Conservation (phyloP, 1,140 invertebrate species). For the Sinella curviseta region DNA sequence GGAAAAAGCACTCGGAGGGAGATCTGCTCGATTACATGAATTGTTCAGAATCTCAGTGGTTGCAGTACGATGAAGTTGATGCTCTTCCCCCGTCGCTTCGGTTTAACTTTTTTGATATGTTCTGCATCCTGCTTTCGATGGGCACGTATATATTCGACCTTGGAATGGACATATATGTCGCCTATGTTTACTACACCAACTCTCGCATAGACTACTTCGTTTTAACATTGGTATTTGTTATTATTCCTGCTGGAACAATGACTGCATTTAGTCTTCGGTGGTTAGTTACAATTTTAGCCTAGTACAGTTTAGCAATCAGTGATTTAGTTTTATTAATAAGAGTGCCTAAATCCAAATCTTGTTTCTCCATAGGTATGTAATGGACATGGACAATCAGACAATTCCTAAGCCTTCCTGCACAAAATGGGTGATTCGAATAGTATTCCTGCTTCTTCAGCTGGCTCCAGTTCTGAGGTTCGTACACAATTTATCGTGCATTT, state of each 20-base stretch:
- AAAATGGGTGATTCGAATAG: slow-evolving; percentile 60
- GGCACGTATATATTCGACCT: slow-evolving; percentile 66
- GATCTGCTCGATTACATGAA: slow-evolving; percentile 40
- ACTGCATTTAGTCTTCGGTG: slow-evolving; percentile 66
- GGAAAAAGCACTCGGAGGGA: slow-evolving; percentile 46
- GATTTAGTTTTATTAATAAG: neutral
- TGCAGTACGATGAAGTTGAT: slow-evolving; percentile 44
- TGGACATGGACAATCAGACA: slow-evolving; percentile 57
- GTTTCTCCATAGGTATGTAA: slow-evolving; percentile 55
- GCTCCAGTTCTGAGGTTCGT: slow-evolving; percentile 65
- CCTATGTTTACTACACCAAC: slow-evolving; percentile 62
- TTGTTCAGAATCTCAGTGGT: slow-evolving; percentile 27
- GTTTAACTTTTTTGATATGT: slow-evolving; percentile 46
- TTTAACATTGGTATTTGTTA: slow-evolving; percentile 64
- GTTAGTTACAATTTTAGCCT: slow-evolving; percentile 58
- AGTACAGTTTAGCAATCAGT: neutral
- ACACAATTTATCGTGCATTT: no score
- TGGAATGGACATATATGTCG: slow-evolving; percentile 65
- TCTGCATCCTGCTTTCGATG: slow-evolving; percentile 44
- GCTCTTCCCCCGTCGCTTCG: slow-evolving; percentile 42
- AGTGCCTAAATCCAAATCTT: neutral
- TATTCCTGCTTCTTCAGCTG: slow-evolving; percentile 65
- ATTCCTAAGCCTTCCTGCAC: slow-evolving; percentile 53
- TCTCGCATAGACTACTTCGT: slow-evolving; percentile 60
- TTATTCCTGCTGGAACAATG: slow-evolving; percentile 62